A percentile compares a stretch with the other conserved stretches of the same genome.
These are phyloP conservation scores for Blomia tropicalis DNA, from an alignment of 2,888 invertebrate genomes.

Conservation along the genomic window DNA sequence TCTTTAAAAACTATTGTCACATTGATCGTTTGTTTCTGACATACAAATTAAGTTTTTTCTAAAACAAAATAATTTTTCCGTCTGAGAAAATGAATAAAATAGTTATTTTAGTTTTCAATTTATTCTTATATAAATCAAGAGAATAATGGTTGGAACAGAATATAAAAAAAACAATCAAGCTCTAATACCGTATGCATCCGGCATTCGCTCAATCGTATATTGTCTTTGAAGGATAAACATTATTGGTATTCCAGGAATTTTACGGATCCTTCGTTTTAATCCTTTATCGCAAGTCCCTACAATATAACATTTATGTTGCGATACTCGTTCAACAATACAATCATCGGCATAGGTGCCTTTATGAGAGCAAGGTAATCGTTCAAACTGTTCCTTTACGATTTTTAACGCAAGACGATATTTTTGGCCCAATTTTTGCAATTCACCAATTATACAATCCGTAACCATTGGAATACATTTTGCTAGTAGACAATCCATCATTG, in stretches of 20 bases:
- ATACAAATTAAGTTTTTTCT: too few relatives aligned
- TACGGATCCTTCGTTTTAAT: constrained; percentile 78
- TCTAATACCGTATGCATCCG: constrained; percentile 48
- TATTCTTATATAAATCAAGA: too few relatives aligned
- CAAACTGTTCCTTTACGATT: constrained; percentile 87
- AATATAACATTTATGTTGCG: constrained; percentile 97
- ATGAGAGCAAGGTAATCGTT: constrained; percentile 78
- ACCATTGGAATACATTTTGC: constrained; percentile 92
- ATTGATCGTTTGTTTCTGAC: too few relatives aligned
- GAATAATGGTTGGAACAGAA: too few relatives aligned
- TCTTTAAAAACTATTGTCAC: too few relatives aligned
- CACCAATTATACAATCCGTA: constrained; percentile 92
- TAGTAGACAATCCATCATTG: constrained; percentile 97
- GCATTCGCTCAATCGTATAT: constrained; percentile 94
- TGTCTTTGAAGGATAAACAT: constrained; percentile 70
- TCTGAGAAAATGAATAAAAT: too few relatives aligned
- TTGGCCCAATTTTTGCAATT: constrained; percentile 85
- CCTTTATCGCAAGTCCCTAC: constrained; percentile 98
- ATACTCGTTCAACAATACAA: constrained; percentile 84
- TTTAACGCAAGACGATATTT: constrained; percentile 85
- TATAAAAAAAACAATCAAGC: too few relatives aligned
- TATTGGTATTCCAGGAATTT: constrained; percentile 96
- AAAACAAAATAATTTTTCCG: too few relatives aligned
- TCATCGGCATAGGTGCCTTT: constrained; percentile 99
- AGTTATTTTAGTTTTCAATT: too few relatives aligned